Evolutionary conservation across 2,113 vertebrate species (phyloP), one percentile per base, ranked within the genome.

Genomic region (Pedetes capensis): DNA sequence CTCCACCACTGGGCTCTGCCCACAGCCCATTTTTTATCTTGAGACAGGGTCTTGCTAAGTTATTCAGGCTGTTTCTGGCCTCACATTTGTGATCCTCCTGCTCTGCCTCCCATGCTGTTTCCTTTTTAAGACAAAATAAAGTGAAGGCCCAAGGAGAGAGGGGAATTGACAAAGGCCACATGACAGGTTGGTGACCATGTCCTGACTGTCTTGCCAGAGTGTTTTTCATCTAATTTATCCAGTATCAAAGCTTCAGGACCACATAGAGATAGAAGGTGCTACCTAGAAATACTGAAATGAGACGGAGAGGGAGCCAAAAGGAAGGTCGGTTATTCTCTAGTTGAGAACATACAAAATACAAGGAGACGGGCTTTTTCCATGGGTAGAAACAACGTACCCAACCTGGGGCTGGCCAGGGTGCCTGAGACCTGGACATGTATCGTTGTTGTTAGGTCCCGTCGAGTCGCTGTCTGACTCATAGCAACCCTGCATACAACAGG

Each of bases 61-160:
- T n/a, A n/a, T n/a, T n/a, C n/a, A n/a, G n/a, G n/a, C n/a, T n/a
- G n/a, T n/a, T n/a, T n/a, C n/a, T n/a, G n/a, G n/a, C n/a, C n/a
- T n/a, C n/a, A n/a, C n/a, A n/a, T n/a, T n/a, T n/a, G n/a, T n/a
- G n/a, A n/a, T n/a, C n/a, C n/a, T n/a, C n/a, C n/a, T n/a, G n/a
- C n/a, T n/a, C n/a, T n/a, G n/a, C n/a, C n/a, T n/a, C n/a, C n/a
- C n/a, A 61, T 25, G 13, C 13, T 55, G 2, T 72, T 44, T 87
- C 7, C 47, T 91, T 93, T 83, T 61, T 42, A 93, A 83, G 39
- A 63, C 39, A 87, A 94, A 92, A 95, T 91, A 53, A 96, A 96
- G n/a, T 32, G 61, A 68, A 47, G 68, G 37, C 47, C 72, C 42
- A 27, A 34, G 72, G 53, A 83, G 39, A 78, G 53, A 91, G 89